Evolutionary conservation across 2,797 vertebrate genomes (phyloP), one percentile per base, ranked within the genome.

Genomic region (Neosilurus hyrtlii): DNA sequence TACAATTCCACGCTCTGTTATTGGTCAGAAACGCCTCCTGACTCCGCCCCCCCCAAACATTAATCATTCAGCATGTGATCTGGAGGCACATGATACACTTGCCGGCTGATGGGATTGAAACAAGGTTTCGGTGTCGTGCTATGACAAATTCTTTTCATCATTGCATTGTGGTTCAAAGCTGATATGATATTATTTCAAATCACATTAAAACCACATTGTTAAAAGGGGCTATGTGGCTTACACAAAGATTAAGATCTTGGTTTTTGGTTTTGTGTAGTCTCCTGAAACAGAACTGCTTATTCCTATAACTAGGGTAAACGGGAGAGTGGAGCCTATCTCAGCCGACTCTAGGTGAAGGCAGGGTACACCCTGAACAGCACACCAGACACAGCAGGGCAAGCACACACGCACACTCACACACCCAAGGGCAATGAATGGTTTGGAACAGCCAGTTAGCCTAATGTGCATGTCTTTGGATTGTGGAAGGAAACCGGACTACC

Each of bases 31-130:
- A 54, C 0, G 16, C 4, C 0, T 0, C 7, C n/a, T 0, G 1
- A 14, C 72, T 90, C 93, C 87, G 54, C 7, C 0, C 0, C 0
- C 62, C 0, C 5, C 72, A 83, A 84, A 8, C 30, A 30, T 80
- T 89, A 89, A 88, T 15, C 76, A 63, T 18, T 7, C 10, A 37
- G 84, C 90, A 89, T 88, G 90, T 91, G 90, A 91, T 81, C 74
- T 12, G 14, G 1, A 0, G 7, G 82, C 94, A 94, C 91, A 93
- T 95, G 94, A 94, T 82, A 24, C 20, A 9, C 4, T 83, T 76
- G 56, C 73, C 63, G 56, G 22, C 62, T 81, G 73, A 83, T 61
- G 62, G 35, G 63, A 56, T 70, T 66, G 24, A 74, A 16, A 10
- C 16, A 18, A 0, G 3, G 8, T 24, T 14, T 37, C 16, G 72